Conservation (phyloP, 2,888 invertebrate genomes). For the Panorpa germanica region DNA sequence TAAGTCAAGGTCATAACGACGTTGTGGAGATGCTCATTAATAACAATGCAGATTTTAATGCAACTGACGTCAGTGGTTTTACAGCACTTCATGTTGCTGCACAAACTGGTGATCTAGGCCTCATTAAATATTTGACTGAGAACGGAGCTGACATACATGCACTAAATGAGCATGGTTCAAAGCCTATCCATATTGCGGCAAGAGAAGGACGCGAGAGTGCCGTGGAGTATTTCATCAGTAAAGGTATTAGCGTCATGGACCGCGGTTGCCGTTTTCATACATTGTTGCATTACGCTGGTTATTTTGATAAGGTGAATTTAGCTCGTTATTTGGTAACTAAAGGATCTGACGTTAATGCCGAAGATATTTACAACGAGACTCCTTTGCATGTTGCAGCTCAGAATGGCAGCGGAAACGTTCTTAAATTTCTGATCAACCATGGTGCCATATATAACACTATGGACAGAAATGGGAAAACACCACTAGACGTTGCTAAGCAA, state of each 20-base stretch:
- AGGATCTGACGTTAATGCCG: conserved; percentile 11
- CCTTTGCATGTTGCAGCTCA: conserved; percentile 13
- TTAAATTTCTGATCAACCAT: conserved; percentile 9
- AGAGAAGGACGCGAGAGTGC: conserved; percentile 9
- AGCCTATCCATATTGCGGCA: conserved; percentile 12
- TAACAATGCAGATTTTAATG: no score
- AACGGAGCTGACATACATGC: conserved; percentile 12
- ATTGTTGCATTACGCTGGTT: conserved; percentile 11
- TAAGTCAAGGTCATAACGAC: no score
- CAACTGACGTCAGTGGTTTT: no score
- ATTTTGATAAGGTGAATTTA: conserved; percentile 7
- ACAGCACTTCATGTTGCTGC: no score
- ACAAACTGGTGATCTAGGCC: conserved; percentile 11
- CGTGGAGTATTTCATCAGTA: conserved; percentile 11
- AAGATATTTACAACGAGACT: conserved; percentile 9
- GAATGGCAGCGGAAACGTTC: conserved; percentile 9
- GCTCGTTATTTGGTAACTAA: conserved; percentile 9
- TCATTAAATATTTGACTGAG: conserved; percentile 8
- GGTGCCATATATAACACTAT: no score
- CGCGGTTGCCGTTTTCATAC: conserved; percentile 9
- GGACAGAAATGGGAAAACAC: conserved; percentile 6
- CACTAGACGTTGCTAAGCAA: no score
- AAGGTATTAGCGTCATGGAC: conserved; percentile 10
- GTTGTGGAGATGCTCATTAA: no score
- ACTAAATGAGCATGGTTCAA: conserved; percentile 6